Percentiles rank a stretch among this genome's conserved stretches.
Conservation (phyloP, 2,113 vertebrate species). For the Atractosteus spatula region DNA sequence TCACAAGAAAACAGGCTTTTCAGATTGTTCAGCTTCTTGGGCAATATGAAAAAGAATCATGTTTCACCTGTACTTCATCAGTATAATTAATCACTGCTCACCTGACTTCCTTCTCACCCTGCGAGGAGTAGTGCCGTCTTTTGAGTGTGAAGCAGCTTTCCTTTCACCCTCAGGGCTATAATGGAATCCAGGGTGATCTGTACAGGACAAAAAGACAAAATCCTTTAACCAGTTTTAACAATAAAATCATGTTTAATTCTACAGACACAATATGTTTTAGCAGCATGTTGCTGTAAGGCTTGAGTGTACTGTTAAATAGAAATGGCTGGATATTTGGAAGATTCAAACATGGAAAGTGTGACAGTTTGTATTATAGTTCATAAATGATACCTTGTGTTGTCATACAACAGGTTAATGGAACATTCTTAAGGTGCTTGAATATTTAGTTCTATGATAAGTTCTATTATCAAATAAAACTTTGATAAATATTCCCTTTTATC, state of each 20-base stretch:
- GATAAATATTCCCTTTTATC: too few relatives aligned
- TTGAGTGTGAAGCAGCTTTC: constrained; percentile 62
- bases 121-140: constrained; percentile 72
- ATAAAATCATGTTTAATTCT: neutral
- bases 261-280: neutral
- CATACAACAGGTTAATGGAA: neutral
- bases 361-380: neutral
- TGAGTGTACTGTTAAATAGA: too few relatives aligned
- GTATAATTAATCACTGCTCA: constrained; percentile 38
- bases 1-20: too few relatives aligned
- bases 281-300: neutral
- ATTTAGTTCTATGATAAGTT: too few relatives aligned
- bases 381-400: neutral
- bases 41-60: neutral
- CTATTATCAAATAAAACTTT: too few relatives aligned
- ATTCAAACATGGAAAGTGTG: too few relatives aligned
- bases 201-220: constrained; percentile 8
- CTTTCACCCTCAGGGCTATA: constrained; percentile 77
- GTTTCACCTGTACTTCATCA: neutral
- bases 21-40: too few relatives aligned
- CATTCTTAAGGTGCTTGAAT: too few relatives aligned
- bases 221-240: neutral
- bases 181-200: constrained; percentile 91
- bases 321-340: too few relatives aligned
- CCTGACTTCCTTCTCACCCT: constrained; percentile 88